Conservation (phyloP, 2,888 invertebrate species). For the Andrena minutula region DNA sequence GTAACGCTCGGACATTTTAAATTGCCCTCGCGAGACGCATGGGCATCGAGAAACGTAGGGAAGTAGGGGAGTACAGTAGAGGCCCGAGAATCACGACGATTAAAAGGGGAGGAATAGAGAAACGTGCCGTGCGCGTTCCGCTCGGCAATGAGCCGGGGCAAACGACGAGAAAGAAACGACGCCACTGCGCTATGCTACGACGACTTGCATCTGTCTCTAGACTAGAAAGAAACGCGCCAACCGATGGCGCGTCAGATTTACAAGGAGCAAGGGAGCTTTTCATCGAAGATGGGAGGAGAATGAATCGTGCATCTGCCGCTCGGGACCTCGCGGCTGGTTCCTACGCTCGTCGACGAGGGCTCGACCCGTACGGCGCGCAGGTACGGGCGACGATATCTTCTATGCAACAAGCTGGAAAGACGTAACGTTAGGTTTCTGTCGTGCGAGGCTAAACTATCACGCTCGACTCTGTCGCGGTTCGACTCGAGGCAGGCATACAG, state of each 20-base stretch:
- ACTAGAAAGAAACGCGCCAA: constrained; percentile 81
- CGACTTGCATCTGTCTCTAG: constrained; percentile 79
- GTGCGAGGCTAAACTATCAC: constrained; percentile 49
- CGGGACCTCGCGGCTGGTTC: constrained; percentile 12
- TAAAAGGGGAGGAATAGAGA: constrained; percentile 2
- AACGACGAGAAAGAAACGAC: constrained; percentile 63
- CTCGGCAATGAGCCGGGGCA: constrained; percentile 31
- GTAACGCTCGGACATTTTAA: too few species aligned
- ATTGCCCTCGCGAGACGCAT: neutral
- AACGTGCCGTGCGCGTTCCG: constrained; percentile 23
- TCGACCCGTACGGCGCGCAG: neutral
- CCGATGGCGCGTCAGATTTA: constrained; percentile 64
- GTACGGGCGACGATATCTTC: constrained; percentile 14
- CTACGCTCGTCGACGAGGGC: neutral
- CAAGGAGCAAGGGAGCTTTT: constrained; percentile 25
- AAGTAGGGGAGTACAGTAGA: neutral
- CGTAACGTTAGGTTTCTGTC: constrained; percentile 26
- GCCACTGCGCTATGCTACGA: constrained; percentile 61
- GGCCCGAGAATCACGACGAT: neutral
- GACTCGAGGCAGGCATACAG: constrained; percentile 7
- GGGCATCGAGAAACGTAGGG: constrained; percentile 9
- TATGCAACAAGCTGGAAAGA: constrained; percentile 18
- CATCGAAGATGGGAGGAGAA: constrained; percentile 36
- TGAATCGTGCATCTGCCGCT: constrained; percentile 20
- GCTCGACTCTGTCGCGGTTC: constrained; percentile 5